Conservation (phyloP, 2,113 vertebrate genomes). For the Nymphicus hollandicus region DNA sequence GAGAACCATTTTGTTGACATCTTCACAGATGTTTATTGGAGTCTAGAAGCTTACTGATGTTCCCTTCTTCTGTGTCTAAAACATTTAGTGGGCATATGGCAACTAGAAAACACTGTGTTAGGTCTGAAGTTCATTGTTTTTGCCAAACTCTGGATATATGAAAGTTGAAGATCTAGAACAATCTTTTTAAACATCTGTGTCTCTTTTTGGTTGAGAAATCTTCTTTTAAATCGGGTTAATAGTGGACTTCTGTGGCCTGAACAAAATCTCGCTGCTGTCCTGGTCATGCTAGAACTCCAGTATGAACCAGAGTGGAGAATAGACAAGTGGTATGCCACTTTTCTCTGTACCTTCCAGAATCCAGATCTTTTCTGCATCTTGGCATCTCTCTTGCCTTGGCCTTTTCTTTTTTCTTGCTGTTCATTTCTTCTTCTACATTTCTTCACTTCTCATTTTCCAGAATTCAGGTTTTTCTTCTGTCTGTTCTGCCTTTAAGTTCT, state of each 20-base stretch:
- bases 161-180: not conserved
- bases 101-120: not conserved
- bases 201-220: not conserved
- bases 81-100: not conserved
- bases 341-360: not conserved
- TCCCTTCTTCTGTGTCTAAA: not conserved
- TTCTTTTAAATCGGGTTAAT: not conserved
- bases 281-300: not conserved
- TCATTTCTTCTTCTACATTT: not conserved
- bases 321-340: not conserved
- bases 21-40: not conserved
- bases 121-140: not conserved
- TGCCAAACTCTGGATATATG: not conserved
- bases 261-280: fast-evolving
- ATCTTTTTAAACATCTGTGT: not conserved
- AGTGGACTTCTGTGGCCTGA: not conserved
- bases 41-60: not conserved
- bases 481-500: not conserved
- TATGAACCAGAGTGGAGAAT: not conserved
- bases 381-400: not conserved
- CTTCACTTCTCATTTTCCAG: not conserved
- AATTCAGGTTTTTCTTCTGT: not conserved
- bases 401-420: not conserved
- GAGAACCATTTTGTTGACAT: too few relatives aligned
- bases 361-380: not conserved